Percentiles rank a stretch among this genome's conserved stretches.
These are phyloP conservation scores for Odontophorus gujanensis DNA, from an alignment of 2,113 vertebrate genomes.

Conservation along the genomic window DNA sequence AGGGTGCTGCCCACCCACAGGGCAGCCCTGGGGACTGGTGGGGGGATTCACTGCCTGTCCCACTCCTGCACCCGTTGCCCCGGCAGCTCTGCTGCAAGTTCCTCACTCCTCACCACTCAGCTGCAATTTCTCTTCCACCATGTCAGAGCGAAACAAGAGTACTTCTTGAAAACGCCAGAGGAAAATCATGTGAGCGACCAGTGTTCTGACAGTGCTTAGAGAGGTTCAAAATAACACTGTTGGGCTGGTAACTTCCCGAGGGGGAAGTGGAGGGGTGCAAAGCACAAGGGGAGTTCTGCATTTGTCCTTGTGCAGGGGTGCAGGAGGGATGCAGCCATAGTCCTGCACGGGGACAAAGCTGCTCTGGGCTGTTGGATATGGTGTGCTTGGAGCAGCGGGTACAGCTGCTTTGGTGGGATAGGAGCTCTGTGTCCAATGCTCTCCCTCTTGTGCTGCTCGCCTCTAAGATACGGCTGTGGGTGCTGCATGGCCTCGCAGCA, in stretches of 20 bases:
- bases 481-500: not conserved
- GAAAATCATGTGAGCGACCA: constrained; percentile 35
- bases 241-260: not conserved
- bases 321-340: accelerated
- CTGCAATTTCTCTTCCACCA: not conserved
- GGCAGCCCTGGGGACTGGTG: not conserved
- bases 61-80: not conserved
- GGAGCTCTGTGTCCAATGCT: too few relatives aligned
- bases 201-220: not conserved
- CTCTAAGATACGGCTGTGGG: accelerated
- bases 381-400: too few relatives aligned
- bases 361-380: not conserved
- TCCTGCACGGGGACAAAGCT: accelerated
- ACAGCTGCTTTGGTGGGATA: not conserved
- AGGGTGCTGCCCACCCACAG: too few relatives aligned
- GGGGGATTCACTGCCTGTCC: not conserved
- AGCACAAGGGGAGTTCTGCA: not conserved
- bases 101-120: not conserved
- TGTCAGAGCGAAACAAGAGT: constrained; percentile 53
- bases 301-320: accelerated
- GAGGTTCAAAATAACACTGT: not conserved
- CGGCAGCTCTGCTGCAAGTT: not conserved
- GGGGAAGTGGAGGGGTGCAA: not conserved
- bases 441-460: too few relatives aligned
- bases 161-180: constrained; percentile 56